Conservation (phyloP, 2,797 vertebrate species). For the Tarsius wallacei region DNA sequence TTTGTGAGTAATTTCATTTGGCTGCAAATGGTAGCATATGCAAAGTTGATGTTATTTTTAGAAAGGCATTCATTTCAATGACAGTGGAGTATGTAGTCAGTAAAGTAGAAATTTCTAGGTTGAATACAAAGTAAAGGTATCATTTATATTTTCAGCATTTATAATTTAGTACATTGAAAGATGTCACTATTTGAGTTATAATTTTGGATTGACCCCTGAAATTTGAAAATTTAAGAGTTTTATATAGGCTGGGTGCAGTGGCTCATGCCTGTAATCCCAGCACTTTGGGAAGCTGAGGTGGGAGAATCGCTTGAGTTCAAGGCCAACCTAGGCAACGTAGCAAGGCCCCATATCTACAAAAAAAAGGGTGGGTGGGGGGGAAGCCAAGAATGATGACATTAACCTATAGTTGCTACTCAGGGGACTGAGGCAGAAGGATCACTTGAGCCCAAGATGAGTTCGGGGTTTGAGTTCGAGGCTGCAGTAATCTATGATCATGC, state of each 20-base stretch:
- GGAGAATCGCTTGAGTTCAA: not conserved
- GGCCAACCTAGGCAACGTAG: not conserved
- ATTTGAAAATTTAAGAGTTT: not conserved
- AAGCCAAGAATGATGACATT: not conserved
- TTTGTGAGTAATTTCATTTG: not conserved
- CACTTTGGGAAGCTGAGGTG: not conserved
- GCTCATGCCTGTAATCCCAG: not conserved
- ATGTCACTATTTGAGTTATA: not conserved
- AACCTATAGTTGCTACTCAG: not conserved
- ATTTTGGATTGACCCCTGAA: not conserved
- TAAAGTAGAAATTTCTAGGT: conserved; percentile 37
- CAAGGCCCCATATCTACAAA: not conserved
- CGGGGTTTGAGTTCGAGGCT: not conserved
- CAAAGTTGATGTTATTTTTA: conserved; percentile 33
- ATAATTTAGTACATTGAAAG: not conserved
- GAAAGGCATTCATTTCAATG: not conserved
- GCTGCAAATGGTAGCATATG: not conserved
- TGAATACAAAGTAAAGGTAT: not conserved
- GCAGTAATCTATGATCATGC: not conserved
- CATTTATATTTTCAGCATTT: conserved; percentile 29
- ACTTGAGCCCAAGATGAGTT: not conserved
- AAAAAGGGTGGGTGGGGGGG: not conserved
- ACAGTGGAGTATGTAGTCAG: not conserved
- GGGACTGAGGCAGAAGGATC: not conserved
- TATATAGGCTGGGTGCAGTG: rapidly evolving